Conservation (phyloP, 2,113 vertebrate genomes). For the Leptosomus discolor region DNA sequence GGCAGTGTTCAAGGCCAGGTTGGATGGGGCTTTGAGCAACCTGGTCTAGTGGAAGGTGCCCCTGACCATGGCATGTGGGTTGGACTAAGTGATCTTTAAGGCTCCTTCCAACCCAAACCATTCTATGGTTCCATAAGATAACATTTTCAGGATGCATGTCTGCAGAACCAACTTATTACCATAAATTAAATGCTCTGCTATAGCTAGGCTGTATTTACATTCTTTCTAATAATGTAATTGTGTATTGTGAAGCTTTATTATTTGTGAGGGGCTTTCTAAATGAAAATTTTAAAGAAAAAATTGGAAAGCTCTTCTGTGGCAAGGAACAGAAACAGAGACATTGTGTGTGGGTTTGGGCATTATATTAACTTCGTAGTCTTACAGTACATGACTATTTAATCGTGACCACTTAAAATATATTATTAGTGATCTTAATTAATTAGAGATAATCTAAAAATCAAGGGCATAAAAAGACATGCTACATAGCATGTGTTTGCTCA, state of each 20-base stretch:
- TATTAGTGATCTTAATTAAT: conserved; percentile 34
- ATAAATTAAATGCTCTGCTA: neutral
- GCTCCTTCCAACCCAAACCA: too few relatives aligned
- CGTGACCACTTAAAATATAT: neutral
- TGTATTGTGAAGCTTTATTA: neutral
- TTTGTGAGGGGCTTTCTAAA: neutral
- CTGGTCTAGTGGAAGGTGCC: too few relatives aligned
- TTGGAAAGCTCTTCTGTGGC: neutral
- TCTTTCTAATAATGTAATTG: neutral
- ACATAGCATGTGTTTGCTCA: conserved; percentile 8
- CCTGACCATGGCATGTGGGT: too few relatives aligned
- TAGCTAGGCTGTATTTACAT: neutral
- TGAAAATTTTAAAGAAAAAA: neutral
- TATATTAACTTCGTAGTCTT: neutral
- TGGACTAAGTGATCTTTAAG: too few relatives aligned
- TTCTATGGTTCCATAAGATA: too few relatives aligned
- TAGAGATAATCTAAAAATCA: conserved; percentile 24
- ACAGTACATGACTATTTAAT: neutral
- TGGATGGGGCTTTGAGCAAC: too few relatives aligned
- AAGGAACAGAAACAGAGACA: neutral
- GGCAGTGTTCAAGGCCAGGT: too few relatives aligned
- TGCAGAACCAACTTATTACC: neutral
- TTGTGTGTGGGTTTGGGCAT: neutral
- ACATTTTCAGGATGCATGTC: neutral
- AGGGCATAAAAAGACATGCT: conserved; percentile 13